Percentiles rank a stretch among this genome's conserved stretches.
Evolutionary conservation across 2,113 vertebrate species (phyloP).

Genomic region (Cyprinus carpio): DNA sequence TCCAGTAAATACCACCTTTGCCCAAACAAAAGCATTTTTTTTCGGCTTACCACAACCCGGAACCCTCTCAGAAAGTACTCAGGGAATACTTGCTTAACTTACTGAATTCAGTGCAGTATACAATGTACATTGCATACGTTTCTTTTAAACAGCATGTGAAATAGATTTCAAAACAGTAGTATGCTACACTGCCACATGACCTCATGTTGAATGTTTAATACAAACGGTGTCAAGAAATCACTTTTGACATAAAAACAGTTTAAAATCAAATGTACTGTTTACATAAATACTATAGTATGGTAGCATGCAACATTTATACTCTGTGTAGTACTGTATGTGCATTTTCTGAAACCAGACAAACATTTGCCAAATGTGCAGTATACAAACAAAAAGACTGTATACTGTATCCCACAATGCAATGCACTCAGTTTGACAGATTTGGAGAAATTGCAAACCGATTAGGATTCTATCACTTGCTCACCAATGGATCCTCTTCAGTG

Average conservation of each 20-base stretch:
- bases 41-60: background rate
- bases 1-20: slow-evolving; percentile 4
- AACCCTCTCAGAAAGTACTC: too few relatives aligned
- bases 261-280: background rate
- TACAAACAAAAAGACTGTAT: too few relatives aligned
- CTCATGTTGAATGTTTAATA: background rate
- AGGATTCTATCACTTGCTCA: too few relatives aligned
- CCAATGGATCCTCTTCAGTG: background rate
- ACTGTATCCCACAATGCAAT: too few relatives aligned
- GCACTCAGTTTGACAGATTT: too few relatives aligned
- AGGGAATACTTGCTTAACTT: background rate
- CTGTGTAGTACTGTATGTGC: background rate
- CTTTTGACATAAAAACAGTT: too few relatives aligned
- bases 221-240: background rate
- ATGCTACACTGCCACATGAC: background rate
- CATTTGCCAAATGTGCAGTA: too few relatives aligned
- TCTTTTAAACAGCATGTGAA: background rate
- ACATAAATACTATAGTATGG: background rate
- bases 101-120: too few relatives aligned
- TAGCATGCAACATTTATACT: background rate
- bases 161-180: background rate
- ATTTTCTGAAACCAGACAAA: too few relatives aligned
- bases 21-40: background rate
- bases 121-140: background rate
- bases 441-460: too few relatives aligned